Conservation (phyloP, 2,888 invertebrate genomes). For the Lithodes maja region DNA sequence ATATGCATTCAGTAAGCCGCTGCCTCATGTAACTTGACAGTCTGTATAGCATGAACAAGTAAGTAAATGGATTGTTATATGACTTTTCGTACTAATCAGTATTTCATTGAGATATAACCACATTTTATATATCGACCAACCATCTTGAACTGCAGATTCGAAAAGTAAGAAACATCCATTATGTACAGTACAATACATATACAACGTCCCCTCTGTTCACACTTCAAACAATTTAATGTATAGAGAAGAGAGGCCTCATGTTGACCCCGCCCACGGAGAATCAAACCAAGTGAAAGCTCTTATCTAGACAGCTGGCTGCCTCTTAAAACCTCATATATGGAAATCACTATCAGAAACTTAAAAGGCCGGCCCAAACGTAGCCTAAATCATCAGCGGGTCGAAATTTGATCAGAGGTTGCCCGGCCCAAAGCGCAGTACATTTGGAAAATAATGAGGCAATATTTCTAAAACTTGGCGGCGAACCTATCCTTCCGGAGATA, state of each 20-base stretch:
- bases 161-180: no score
- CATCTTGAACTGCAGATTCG: no score
- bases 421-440: constrained; percentile 24
- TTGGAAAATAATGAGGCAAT: constrained; percentile 34
- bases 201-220: not conserved
- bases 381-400: not conserved
- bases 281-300: not conserved
- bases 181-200: no score
- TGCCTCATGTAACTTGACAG: no score
- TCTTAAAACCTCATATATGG: not conserved
- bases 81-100: no score
- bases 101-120: no score
- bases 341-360: not conserved
- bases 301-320: not conserved
- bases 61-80: no score
- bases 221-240: not conserved
- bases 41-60: no score
- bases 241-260: not conserved
- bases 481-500: constrained; percentile 37
- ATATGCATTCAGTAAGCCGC: no score
- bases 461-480: constrained; percentile 23
- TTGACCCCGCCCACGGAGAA: not conserved
- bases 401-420: constrained; percentile 2
- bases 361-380: not conserved
- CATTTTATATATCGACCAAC: no score